Evolutionary conservation across 2,888 invertebrate species (phyloP), one percentile per base, ranked within the genome.

Genomic region (Ferdinandea cuprea): DNA sequence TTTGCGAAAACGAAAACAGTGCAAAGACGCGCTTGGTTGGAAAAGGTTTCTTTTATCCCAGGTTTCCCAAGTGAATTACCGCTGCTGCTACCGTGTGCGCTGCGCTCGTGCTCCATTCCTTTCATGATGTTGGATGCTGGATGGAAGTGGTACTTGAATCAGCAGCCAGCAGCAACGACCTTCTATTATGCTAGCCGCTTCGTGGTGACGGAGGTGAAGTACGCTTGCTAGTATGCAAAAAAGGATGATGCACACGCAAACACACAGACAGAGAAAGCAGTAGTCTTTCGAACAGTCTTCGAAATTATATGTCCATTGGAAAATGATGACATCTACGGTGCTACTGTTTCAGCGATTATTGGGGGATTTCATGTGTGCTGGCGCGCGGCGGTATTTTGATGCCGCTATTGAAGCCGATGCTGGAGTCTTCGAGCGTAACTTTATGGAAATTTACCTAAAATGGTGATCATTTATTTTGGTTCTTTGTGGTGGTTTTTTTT

Each of bases 401-500:
- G 66, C 44, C 35, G 74, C 68, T 37, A 8, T 54, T 48, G 52
- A 25, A 63, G 46, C n/a, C n/a, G n/a, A n/a, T n/a, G n/a, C 46
- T 30, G 58, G 48, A 46, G 40, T n/a, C 72, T 73, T 63, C 68
- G 56, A 81, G 81, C 78, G 83, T 83, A 63, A 68, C 83, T 83
- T 83, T 83, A 83, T 83, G 83, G 83, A 83, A 83, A 83, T 83
- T 83, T 78, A 78, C 83, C 83, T 73, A 78, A 83, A 78, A 83
- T 83, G 83, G 83, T 83, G 83, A 83, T 78, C 83, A 78, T 78
- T 83, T 83, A 72, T 81, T 81, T 81, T 63, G 32, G 77, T 28
- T 19, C 65, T 63, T 42, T 42, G 42, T 42, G 17, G 35, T 32
- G 32, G 32, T 35, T 54, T 40, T n/a, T 42, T 35, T 32, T 19